Evolutionary conservation across 2,888 invertebrate genomes (phyloP), one percentile per base, ranked within the genome.

Genomic region (Cistogaster globosa): DNA sequence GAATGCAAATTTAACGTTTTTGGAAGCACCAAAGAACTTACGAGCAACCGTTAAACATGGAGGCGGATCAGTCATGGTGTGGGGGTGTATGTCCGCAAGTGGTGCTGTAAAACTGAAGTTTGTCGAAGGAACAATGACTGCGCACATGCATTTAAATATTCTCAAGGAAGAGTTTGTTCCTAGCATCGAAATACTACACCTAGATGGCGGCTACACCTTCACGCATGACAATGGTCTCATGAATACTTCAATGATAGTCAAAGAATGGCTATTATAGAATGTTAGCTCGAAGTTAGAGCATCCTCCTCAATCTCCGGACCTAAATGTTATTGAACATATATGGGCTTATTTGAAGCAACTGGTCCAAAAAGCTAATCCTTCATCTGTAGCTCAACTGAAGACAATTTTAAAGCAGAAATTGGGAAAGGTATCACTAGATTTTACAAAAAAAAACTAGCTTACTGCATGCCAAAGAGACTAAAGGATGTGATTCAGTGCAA

Each of bases 71-170:
- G n/a, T n/a, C n/a, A n/a, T n/a, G n/a, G n/a, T n/a, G n/a, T n/a
- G 36, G 36, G 36, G 36, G 36, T 36, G 36, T 36, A 36, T 36
- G 36, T 36, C 36, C 36, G 36, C 36, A 36, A 36, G 36, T 36
- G 36, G 36, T 36, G 36, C 8, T 36, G 36, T 4, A 36, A 36
- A 22, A 18, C 22, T 58, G 32, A 58, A 58, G 58, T 58, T 58
- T 26, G 26, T 58, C 22, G 22, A 58, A 58, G 58, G 58, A 58
- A 58, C 20, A 55, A 55, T 55, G 55, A 55, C 9, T 55, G 55
- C 55, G 18, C 55, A 20, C 20, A 55, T 55, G 55, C 18, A 55
- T 55, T 55, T 55, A 55, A 55, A 55, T 55, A 55, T 20, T 55
- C n/a, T 55, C 20, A 55, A 55, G 55, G 55, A 55, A 11, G 18